Conservation (phyloP, 2,888 invertebrate species). For the Sinotaia quadrata region DNA sequence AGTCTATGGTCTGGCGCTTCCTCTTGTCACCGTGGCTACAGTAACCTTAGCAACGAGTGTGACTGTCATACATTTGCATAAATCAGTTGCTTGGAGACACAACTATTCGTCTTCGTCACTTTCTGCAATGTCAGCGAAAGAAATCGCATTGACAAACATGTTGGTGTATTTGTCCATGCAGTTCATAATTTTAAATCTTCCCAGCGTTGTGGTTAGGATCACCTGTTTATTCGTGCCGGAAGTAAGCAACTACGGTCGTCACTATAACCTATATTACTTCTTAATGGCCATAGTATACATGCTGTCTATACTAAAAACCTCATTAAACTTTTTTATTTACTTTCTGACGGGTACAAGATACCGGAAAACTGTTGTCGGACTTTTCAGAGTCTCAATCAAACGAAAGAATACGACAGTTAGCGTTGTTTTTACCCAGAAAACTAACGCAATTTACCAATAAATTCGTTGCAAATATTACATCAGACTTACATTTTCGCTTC, state of each 20-base stretch:
- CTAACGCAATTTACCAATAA: too few species aligned
- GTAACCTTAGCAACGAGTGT: neutral
- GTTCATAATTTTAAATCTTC: neutral
- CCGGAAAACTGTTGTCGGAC: neutral
- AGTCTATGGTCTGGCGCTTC: neutral
- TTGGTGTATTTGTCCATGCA: neutral
- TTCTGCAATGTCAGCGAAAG: neutral
- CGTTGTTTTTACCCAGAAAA: too few species aligned
- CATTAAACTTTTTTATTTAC: neutral
- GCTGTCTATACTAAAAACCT: neutral
- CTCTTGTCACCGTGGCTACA: neutral
- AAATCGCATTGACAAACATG: neutral
- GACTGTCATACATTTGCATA: neutral
- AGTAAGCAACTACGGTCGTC: neutral
- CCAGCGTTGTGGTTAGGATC: neutral
- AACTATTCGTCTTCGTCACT: neutral
- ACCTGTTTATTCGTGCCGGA: neutral
- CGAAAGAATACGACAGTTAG: too few species aligned
- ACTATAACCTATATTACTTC: neutral
- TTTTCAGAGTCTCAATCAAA: neutral
- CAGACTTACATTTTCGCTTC: too few species aligned
- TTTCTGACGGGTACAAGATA: neutral
- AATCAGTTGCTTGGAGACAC: neutral
- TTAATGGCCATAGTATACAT: neutral
- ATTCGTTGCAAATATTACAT: too few species aligned